These are phyloP conservation scores for Troglohyphantes excavatus DNA, from an alignment of 2,888 invertebrate species.

Conservation along the genomic window DNA sequence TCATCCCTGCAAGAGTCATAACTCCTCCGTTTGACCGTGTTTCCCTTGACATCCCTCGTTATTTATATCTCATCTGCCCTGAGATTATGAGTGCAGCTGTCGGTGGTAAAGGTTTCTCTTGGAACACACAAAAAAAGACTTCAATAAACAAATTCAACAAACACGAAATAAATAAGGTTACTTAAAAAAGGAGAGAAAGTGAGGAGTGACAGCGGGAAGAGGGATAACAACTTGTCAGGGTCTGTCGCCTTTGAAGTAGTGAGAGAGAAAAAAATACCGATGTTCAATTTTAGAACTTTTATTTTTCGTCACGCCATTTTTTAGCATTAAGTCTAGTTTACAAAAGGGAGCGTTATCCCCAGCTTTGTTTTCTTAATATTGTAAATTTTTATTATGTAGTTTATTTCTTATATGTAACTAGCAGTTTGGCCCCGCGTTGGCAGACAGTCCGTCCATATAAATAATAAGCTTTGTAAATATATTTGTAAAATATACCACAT, in stretches of 20 bases:
- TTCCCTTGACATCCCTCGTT: neutral
- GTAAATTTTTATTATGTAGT: no score
- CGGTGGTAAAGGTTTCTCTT: neutral
- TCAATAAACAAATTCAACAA: neutral
- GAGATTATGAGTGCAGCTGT: conserved; percentile 4
- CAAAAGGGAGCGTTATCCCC: no score
- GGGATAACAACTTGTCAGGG: neutral
- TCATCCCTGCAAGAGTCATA: no score
- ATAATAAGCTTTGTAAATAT: no score
- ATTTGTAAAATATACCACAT: no score
- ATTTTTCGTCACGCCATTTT: no score
- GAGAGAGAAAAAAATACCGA: neutral
- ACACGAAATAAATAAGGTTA: conserved; percentile 1
- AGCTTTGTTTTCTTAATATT: no score
- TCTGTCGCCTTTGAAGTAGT: neutral
- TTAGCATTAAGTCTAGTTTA: no score
- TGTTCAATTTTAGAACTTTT: no score
- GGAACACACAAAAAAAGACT: neutral
- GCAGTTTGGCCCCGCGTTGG: no score
- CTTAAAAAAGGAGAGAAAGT: neutral
- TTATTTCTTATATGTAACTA: no score
- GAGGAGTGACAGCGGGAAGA: neutral
- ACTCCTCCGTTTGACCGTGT: neutral
- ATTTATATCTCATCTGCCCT: conserved; percentile 9
- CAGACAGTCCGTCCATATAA: no score